phyloP scores from a whole-genome alignment of 2,113 vertebrate species.

The Delphinus delphis region DNA sequence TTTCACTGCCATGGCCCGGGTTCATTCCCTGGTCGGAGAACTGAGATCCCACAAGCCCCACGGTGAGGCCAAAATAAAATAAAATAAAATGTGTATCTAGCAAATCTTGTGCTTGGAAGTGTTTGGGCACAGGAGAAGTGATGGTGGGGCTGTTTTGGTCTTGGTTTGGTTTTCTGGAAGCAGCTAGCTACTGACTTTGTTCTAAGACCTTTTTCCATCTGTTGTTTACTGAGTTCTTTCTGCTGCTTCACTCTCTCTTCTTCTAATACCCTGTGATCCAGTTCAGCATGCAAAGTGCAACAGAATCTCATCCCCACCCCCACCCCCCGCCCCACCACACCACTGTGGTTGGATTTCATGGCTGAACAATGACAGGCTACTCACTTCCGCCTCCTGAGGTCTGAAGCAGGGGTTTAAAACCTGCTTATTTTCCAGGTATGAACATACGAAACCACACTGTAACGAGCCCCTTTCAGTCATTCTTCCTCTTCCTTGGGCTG shows the following conservation, averaged over 20 bases:
- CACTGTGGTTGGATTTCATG: constrained; percentile 92
- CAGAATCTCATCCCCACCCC: constrained; percentile 85
- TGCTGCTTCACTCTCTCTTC: constrained; percentile 88
- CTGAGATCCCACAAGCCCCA: neutral
- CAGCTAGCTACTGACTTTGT: constrained; percentile 90
- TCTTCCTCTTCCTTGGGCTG: fast-evolving
- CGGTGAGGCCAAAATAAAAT: neutral
- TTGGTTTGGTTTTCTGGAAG: constrained; percentile 87
- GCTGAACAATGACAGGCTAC: constrained; percentile 82
- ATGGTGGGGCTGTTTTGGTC: neutral
- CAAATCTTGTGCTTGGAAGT: neutral
- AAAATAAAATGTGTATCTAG: neutral
- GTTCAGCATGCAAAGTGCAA: constrained; percentile 90
- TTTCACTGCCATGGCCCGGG: neutral
- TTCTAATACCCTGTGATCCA: constrained; percentile 87
- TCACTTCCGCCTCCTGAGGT: constrained; percentile 80
- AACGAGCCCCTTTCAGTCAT: fast-evolving
- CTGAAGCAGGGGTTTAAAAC: constrained; percentile 89
- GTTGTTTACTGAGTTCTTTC: constrained; percentile 90
- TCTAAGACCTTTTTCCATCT: constrained; percentile 94
- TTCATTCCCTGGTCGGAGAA: neutral
- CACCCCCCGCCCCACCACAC: constrained; percentile 84
- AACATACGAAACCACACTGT: constrained; percentile 83
- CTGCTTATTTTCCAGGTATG: constrained; percentile 91
- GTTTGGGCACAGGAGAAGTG: neutral